Percentiles rank a stretch among this genome's conserved stretches.
Conservation (phyloP, 2,113 vertebrate genomes). For the Hyla sarda region DNA sequence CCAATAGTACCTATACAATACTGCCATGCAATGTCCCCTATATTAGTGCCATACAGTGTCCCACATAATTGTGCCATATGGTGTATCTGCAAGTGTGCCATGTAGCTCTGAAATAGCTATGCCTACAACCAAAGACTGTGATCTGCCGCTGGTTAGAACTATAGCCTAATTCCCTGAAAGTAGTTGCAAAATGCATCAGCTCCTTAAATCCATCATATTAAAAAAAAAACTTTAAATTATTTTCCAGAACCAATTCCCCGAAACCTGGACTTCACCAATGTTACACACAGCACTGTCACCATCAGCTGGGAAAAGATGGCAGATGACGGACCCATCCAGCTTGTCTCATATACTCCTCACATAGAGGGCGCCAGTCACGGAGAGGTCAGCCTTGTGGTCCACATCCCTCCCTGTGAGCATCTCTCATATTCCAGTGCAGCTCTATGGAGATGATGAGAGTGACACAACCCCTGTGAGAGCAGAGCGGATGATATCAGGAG, state of each 20-base stretch:
- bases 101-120: no score
- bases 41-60: background rate
- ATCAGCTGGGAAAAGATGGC: constrained; percentile 80
- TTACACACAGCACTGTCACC: constrained; percentile 80
- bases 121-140: no score
- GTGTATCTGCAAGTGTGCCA: background rate
- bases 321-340: constrained; percentile 70
- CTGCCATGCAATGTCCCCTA: background rate
- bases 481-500: background rate
- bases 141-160: no score
- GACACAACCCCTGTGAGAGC: background rate
- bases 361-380: constrained; percentile 79
- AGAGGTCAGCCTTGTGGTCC: constrained; percentile 73
- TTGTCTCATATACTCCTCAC: constrained; percentile 79
- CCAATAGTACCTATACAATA: background rate
- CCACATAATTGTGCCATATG: background rate
- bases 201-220: no score
- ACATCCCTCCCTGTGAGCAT: background rate
- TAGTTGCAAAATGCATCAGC: no score
- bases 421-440: background rate
- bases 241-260: constrained; percentile 75
- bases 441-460: constrained; percentile 16
- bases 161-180: no score
- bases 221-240: constrained; percentile 8
- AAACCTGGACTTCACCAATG: constrained; percentile 79